Base-by-base conservation (phyloP, 2,888 invertebrate species). In the Dryadula phaetusa region DNA sequence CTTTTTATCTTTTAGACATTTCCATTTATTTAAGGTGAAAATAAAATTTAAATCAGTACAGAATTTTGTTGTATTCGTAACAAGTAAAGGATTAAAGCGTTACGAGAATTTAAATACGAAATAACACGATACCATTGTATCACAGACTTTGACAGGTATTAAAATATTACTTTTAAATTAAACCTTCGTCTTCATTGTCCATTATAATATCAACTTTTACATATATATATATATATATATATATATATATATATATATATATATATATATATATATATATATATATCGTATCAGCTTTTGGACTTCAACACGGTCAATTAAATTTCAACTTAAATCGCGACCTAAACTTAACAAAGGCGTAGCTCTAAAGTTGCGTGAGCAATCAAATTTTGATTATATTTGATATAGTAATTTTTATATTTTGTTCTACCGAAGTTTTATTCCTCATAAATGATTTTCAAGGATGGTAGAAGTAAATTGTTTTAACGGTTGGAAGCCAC, bases 401-500 rank as follows among this genome's bases (percentile, higher is more conserved):
- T 40, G 25, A 22, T 12, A 40, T 62, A 25, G 16, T 16, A n/a
- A 12, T 16, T 52, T 52, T 52, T 52, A 52, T 37, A 34, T 47
- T 62, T 46, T 12, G 22, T 16, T 40, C n/a, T 3, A 40, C 10
- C 37, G 20, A 4, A 14, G n/a, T 47, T 34, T 62, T 28, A 28
- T 32, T 58, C 49, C 58, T 70, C 32, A 62, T 49, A 18, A 58
- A 56, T 52, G 20, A 62, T 54, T 44, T 32, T 16, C 49, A 37
- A 28, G 28, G 52, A 68, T 60, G 52, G 53, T 32, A 16, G 56
- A 54, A 64, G 20, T 63, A 66, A 65, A 46, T 49, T 60, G 60
- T 66, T 63, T 58, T 65, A 63, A 46, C 47, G 65, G 42, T n/a
- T 40, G 53, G 58, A 49, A 64, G 56, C 58, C 61, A n/a, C 66